These are phyloP conservation scores for Mus spicilegus DNA, from an alignment of 2,113 vertebrate genomes.

Conservation along the genomic window DNA sequence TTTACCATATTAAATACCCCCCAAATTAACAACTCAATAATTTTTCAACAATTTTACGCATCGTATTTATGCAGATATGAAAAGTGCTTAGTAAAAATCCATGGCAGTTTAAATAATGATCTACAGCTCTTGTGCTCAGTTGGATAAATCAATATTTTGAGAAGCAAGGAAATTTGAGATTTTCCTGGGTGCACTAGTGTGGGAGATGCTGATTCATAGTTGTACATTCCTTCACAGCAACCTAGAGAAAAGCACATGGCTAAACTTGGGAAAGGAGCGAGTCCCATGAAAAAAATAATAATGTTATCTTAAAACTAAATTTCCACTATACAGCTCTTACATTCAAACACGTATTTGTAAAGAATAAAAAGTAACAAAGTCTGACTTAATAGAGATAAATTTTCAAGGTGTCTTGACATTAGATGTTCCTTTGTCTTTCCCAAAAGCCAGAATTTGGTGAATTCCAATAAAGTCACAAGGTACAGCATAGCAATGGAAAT, in stretches of 20 bases:
- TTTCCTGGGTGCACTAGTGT: background rate
- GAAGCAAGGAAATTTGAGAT: background rate
- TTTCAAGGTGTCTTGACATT: background rate
- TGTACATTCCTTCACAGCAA: background rate
- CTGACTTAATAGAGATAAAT: background rate
- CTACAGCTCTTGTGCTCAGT: background rate
- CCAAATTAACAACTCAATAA: too few relatives aligned
- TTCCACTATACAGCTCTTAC: background rate
- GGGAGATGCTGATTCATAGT: background rate
- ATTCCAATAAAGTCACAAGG: background rate
- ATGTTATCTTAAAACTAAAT: background rate
- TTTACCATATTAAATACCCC: background rate
- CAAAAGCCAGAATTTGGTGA: too few relatives aligned
- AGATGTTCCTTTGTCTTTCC: background rate
- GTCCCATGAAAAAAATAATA: background rate
- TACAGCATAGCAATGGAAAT: background rate
- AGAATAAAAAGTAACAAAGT: background rate
- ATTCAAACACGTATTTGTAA: background rate
- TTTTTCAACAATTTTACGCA: background rate
- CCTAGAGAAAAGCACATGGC: background rate
- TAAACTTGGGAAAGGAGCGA: background rate
- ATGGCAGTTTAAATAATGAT: background rate
- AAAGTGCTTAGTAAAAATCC: conserved; percentile 1
- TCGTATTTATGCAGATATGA: background rate
- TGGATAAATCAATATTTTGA: conserved; percentile 2